Percentiles rank a stretch among this genome's conserved stretches.
Conservation (phyloP, 2,113 vertebrate genomes). For the Potamarius usumacintae region DNA sequence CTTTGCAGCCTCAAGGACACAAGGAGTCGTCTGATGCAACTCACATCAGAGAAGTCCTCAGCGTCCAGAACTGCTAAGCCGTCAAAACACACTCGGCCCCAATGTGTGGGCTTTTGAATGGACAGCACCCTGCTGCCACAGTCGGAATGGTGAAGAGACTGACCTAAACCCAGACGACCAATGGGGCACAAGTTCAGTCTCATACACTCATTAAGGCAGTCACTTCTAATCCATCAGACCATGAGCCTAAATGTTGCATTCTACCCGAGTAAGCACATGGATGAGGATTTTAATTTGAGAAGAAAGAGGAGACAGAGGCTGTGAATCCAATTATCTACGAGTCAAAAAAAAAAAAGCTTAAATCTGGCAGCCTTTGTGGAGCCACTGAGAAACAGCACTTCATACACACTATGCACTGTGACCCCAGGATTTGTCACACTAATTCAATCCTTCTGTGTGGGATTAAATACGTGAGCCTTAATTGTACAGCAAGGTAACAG, state of each 20-base stretch:
- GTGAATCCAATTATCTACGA: slow-evolving; percentile 73
- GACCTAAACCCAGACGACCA: slow-evolving; percentile 28
- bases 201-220: slow-evolving; percentile 28
- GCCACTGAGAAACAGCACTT: slow-evolving; percentile 58
- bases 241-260: slow-evolving; percentile 27
- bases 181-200: slow-evolving; percentile 16
- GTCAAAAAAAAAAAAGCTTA: slow-evolving; percentile 62
- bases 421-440: slow-evolving; percentile 56
- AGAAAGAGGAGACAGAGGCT: slow-evolving; percentile 53
- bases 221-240: slow-evolving; percentile 32
- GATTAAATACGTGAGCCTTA: slow-evolving; percentile 56
- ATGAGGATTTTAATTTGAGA: slow-evolving; percentile 67
- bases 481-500: slow-evolving; percentile 48
- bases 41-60: slow-evolving; percentile 39
- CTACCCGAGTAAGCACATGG: slow-evolving; percentile 65
- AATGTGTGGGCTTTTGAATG: slow-evolving; percentile 39
- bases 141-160: slow-evolving; percentile 23
- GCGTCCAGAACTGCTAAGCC: slow-evolving; percentile 37
- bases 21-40: slow-evolving; percentile 51
- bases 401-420: slow-evolving; percentile 37
- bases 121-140: slow-evolving; percentile 38
- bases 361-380: slow-evolving; percentile 69
- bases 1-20: slow-evolving; percentile 70
- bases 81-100: slow-evolving; percentile 48
- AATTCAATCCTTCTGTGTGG: slow-evolving; percentile 52